A percentile compares a stretch with the other conserved stretches of the same genome.
Evolutionary conservation across 2,888 invertebrate species (phyloP).

Genomic region (Conistra vaccinii): DNA sequence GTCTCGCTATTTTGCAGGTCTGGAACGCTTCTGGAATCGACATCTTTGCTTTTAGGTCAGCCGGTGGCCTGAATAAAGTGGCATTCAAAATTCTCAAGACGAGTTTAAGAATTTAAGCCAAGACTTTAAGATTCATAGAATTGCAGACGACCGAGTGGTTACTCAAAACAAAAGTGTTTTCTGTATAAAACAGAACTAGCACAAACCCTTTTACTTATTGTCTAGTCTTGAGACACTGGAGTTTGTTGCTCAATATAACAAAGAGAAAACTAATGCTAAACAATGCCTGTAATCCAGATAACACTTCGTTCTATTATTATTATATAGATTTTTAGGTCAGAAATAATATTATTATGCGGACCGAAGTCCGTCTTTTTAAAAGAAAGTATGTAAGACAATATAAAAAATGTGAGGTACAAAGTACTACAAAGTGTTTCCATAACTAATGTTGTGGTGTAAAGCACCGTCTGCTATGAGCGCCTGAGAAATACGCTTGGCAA

Average conservation of each 20-base stretch:
- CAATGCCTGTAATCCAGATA: too few relatives aligned
- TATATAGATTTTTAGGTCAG: not conserved
- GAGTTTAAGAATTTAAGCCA: conserved; percentile 29
- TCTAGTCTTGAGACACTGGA: not conserved
- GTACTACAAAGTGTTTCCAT: not conserved
- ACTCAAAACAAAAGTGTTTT: conserved; percentile 1
- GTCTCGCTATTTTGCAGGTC: not conserved
- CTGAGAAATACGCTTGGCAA: not conserved
- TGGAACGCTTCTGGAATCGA: not conserved
- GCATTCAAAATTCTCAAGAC: conserved; percentile 17
- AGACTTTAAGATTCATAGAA: conserved; percentile 28
- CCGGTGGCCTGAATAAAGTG: conserved; percentile 28
- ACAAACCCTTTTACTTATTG: not conserved
- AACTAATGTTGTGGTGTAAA: not conserved
- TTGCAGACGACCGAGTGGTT: not conserved
- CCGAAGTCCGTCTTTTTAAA: not conserved
- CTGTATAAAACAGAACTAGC: not conserved
- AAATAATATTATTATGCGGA: not conserved
- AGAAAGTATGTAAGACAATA: not conserved
- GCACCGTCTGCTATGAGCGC: not conserved
- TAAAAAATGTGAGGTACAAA: not conserved
- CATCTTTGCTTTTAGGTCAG: conserved; percentile 14
- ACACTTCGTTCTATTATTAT: not conserved
- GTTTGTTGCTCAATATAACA: too few relatives aligned
- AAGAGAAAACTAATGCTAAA: not conserved